Percentiles rank a stretch among this genome's conserved stretches.
Evolutionary conservation across 2,113 vertebrate genomes (phyloP).

Genomic region (Engraulis encrasicolus): DNA sequence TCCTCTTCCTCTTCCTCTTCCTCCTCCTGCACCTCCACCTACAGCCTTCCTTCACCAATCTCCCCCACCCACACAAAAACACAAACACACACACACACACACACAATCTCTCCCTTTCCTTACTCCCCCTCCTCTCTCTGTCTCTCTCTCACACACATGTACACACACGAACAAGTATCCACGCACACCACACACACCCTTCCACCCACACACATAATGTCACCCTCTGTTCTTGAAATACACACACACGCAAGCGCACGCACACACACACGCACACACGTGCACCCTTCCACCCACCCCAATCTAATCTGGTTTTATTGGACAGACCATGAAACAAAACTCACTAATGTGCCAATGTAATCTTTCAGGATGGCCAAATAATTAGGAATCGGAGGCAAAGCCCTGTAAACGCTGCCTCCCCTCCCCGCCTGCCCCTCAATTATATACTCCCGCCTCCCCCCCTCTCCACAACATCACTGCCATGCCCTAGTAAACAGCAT

Average conservation of each 20-base stretch:
- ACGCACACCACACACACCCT: too few species aligned
- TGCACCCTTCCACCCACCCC: too few species aligned
- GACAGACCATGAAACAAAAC: background rate
- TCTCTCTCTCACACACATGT: too few species aligned
- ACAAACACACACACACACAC: too few species aligned
- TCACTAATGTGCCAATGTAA: constrained; percentile 4
- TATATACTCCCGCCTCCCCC: too few species aligned
- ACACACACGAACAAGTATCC: too few species aligned
- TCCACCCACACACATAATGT: too few species aligned
- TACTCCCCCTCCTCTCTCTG: background rate
- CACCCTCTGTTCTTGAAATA: too few species aligned
- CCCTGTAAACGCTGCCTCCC: too few species aligned
- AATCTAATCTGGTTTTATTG: constrained; percentile 5
- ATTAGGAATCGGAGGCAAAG: constrained; percentile 3
- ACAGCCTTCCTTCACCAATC: background rate
- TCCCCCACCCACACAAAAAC: background rate
- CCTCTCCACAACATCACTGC: background rate
- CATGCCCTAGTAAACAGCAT: background rate
- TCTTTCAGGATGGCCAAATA: background rate
- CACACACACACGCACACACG: too few species aligned
- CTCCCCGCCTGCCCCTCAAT: background rate
- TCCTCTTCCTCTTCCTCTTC: background rate
- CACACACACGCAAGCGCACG: too few species aligned
- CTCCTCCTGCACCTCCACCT: background rate
- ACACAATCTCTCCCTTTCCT: background rate